These are phyloP conservation scores for Galeopterus variegatus DNA, from an alignment of 2,113 vertebrate species.

Conservation along the genomic window DNA sequence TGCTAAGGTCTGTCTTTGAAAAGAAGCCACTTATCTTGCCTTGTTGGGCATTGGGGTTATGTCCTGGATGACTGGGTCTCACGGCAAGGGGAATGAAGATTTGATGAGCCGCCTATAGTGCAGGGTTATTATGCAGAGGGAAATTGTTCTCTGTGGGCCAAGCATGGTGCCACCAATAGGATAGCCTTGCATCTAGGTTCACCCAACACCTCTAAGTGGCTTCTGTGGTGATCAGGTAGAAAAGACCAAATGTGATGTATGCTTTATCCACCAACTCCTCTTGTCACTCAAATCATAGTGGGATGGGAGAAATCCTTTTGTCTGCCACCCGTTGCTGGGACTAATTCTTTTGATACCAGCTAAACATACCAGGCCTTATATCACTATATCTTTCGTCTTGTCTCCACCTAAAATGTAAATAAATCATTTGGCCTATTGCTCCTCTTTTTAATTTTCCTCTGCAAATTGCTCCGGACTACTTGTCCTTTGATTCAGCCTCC, in stretches of 20 bases:
- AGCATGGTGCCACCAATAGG: background rate
- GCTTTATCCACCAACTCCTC: background rate
- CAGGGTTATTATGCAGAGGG: background rate
- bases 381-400: background rate
- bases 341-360: background rate
- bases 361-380: background rate
- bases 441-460: background rate
- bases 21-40: background rate
- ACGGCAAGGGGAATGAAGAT: background rate
- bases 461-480: background rate
- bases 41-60: slow-evolving; percentile 18
- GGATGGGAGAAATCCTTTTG: background rate
- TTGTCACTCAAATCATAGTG: background rate
- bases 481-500: slow-evolving; percentile 9
- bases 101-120: background rate
- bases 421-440: background rate
- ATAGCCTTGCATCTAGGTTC: background rate
- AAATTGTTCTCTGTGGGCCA: background rate
- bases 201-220: background rate
- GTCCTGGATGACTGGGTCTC: background rate
- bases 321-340: background rate
- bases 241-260: background rate
- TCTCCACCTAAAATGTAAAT: slow-evolving; percentile 18
- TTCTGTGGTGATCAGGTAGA: background rate
- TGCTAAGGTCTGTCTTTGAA: background rate